A percentile compares a stretch with the other conserved stretches of the same genome.
phyloP scores from a whole-genome alignment of 2,113 vertebrate species.

The Bagarius yarrelli region DNA sequence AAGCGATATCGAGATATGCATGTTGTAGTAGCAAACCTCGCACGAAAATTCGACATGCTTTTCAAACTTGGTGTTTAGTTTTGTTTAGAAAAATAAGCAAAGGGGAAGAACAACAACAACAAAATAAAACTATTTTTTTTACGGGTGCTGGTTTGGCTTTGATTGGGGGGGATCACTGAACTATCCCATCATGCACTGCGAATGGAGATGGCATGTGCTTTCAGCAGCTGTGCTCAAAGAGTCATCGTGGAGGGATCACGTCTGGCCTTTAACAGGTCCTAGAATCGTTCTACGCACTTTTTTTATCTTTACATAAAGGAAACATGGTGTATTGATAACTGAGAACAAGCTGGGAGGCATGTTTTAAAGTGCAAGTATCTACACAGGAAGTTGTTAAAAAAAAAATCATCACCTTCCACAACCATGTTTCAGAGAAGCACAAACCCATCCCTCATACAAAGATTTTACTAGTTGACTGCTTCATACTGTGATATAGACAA shows the following conservation, averaged over 20 bases:
- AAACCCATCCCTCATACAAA: slow-evolving; percentile 27
- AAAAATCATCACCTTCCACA: slow-evolving; percentile 45
- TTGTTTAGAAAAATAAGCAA: slow-evolving; percentile 47
- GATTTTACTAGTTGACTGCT: too few species aligned
- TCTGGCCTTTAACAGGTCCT: not conserved
- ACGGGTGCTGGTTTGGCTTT: slow-evolving; percentile 69
- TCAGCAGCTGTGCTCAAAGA: slow-evolving; percentile 57
- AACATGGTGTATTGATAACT: slow-evolving; percentile 25
- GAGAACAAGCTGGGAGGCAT: slow-evolving; percentile 55
- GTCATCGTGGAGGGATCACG: slow-evolving; percentile 5
- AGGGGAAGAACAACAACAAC: slow-evolving; percentile 41
- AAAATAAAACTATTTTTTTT: slow-evolving; percentile 55
- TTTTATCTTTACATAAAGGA: slow-evolving; percentile 20
- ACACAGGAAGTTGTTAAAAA: slow-evolving; percentile 60
- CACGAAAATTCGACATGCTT: slow-evolving; percentile 42
- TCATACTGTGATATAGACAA: not conserved
- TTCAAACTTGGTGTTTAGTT: slow-evolving; percentile 53
- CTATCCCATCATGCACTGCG: slow-evolving; percentile 70
- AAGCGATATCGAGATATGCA: slow-evolving; percentile 64
- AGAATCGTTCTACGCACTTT: not conserved
- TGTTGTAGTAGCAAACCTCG: slow-evolving; percentile 63
- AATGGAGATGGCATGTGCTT: slow-evolving; percentile 50
- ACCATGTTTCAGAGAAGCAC: slow-evolving; percentile 51
- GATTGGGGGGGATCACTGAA: slow-evolving; percentile 48
- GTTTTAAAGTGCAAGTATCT: slow-evolving; percentile 75